Evolutionary conservation across 1,140 invertebrate genomes (phyloP).

Genomic region (Diploscapter pachys): DNA sequence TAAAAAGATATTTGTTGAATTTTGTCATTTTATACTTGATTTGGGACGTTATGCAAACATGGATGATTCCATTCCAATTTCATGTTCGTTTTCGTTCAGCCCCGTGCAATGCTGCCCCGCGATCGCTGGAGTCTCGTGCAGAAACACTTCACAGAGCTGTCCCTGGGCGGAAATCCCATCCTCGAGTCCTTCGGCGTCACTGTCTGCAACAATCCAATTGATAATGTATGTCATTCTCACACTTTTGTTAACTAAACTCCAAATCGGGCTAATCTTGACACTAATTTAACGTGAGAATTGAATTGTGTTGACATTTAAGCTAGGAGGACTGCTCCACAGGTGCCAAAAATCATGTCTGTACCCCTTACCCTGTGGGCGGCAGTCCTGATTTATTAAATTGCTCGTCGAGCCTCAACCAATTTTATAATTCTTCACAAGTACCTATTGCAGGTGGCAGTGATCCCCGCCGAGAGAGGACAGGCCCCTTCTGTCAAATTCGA

Average conservation of each 20-base stretch:
- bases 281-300: background rate
- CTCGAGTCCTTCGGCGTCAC: background rate
- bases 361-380: conserved; percentile 1
- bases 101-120: conserved; percentile 10
- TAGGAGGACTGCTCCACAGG: conserved; percentile 10
- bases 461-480: too few species aligned
- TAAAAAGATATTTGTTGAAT: background rate
- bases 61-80: too few species aligned
- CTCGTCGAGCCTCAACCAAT: background rate
- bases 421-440: too few species aligned
- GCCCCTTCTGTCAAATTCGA: too few species aligned
- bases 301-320: background rate
- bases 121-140: conserved; percentile 16
- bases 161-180: conserved; percentile 9
- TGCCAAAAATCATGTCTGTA: conserved; percentile 4
- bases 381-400: conserved; percentile 1
- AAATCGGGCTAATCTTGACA: conserved; percentile 6
- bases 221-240: conserved; percentile 12
- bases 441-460: too few species aligned
- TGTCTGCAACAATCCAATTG: conserved; percentile 13
- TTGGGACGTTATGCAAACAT: too few species aligned
- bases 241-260: background rate
- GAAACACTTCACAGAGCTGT: background rate
- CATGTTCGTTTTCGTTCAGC: background rate
- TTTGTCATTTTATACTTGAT: background rate